phyloP scores from a whole-genome alignment of 2,113 vertebrate species.

The Oncorhynchus tshawytscha region DNA sequence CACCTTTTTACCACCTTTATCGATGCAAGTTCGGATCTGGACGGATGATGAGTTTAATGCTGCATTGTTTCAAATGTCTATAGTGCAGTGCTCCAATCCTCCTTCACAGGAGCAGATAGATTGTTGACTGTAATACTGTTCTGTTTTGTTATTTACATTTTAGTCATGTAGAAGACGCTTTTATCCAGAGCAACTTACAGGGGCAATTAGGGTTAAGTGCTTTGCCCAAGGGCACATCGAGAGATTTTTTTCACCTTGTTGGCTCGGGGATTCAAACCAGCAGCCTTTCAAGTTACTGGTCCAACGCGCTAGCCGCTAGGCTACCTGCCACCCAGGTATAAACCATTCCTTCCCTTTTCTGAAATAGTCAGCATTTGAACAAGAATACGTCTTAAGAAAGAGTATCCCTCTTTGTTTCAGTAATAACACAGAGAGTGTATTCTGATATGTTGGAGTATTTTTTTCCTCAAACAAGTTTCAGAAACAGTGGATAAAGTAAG shows the following conservation, averaged over 20 bases:
- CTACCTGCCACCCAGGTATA: no score
- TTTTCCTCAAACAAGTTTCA: neutral
- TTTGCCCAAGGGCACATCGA: no score
- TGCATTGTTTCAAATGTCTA: slow-evolving; percentile 31
- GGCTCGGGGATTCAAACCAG: no score
- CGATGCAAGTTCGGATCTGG: slow-evolving; percentile 22
- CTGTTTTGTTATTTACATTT: no score
- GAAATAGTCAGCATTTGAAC: slow-evolving; percentile 27
- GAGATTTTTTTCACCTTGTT: no score
- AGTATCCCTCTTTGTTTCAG: slow-evolving; percentile 22
- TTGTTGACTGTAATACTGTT: neutral
- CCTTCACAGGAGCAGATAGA: slow-evolving; percentile 10
- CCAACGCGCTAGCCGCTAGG: no score
- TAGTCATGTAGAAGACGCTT: no score
- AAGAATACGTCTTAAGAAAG: slow-evolving; percentile 19
- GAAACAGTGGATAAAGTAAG: slow-evolving; percentile 3
- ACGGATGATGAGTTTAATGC: slow-evolving; percentile 36
- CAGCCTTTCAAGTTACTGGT: no score
- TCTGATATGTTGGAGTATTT: no score
- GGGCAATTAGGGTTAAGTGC: no score
- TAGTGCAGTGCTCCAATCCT: slow-evolving; percentile 31
- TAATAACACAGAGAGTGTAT: neutral
- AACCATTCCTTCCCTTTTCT: slow-evolving; percentile 48
- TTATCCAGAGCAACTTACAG: no score
- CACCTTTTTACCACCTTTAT: no score